These are phyloP conservation scores for Fregetta grallaria DNA, from an alignment of 2,113 vertebrate species.

Conservation along the genomic window DNA sequence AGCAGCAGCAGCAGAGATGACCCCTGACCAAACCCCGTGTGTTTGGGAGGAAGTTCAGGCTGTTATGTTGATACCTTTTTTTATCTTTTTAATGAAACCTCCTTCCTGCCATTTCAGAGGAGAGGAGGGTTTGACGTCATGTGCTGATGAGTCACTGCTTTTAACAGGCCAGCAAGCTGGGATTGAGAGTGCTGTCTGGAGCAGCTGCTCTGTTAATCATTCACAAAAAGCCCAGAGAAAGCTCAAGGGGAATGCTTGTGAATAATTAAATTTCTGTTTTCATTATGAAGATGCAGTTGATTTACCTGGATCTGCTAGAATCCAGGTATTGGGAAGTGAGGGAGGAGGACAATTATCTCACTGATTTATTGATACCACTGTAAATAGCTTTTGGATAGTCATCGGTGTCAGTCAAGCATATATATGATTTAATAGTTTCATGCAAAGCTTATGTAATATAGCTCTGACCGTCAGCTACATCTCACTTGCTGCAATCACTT, in stretches of 20 bases:
- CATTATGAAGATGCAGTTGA: slow-evolving; percentile 43
- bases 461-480: neutral
- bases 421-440: neutral
- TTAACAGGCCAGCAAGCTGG: slow-evolving; percentile 58
- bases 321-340: slow-evolving; percentile 13
- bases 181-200: slow-evolving; percentile 64
- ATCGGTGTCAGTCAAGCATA: neutral
- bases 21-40: neutral
- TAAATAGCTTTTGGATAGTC: slow-evolving; percentile 1
- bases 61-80: slow-evolving; percentile 52
- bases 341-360: neutral
- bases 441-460: neutral
- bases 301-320: slow-evolving; percentile 58
- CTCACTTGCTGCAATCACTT: neutral
- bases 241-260: slow-evolving; percentile 71
- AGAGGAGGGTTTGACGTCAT: slow-evolving; percentile 72
- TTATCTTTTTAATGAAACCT: slow-evolving; percentile 65
- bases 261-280: slow-evolving; percentile 80
- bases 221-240: slow-evolving; percentile 68
- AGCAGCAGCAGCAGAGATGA: neutral
- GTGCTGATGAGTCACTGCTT: slow-evolving; percentile 71
- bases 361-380: neutral
- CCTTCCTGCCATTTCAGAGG: slow-evolving; percentile 54
- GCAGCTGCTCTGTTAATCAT: slow-evolving; percentile 75
- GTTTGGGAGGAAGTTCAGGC: slow-evolving; percentile 60